Evolutionary conservation across 2,113 vertebrate species (phyloP), one percentile per base, ranked within the genome.

Genomic region (Oceanites oceanicus): DNA sequence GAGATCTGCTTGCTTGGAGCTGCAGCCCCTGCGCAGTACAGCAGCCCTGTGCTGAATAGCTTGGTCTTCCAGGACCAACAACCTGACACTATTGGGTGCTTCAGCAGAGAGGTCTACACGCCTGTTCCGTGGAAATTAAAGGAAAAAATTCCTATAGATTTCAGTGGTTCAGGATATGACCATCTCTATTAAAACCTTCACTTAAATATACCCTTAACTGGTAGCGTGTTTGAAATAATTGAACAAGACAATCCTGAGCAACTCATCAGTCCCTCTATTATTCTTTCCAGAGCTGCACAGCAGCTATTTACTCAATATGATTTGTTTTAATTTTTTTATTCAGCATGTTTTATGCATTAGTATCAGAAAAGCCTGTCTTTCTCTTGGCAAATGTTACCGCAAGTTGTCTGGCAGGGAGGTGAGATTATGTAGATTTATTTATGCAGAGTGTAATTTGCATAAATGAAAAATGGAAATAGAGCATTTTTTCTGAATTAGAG

Each of bases 381-480:
- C 94, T 96, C 92, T 96, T 96, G 94, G 90, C 96, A 98, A 98
- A 91, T 97, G 88, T 95, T 96, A 77, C 94, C 70, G 72, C 77
- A 94, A 93, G 91, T 95, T 98, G 96, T 97, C 97, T 97, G 96
- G 95, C 94, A 97, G 95, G 61, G 77, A 97, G 53, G 52, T 88
- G 94, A 71, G 92, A 97, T 97, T 97, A 97, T 97, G 97, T 97
- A 97, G 93, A 97, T 96, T 88, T 94, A 97, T 96, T 98, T 97
- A 97, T 97, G 96, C 90, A 91, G 86, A 77, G 65, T 77, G 88
- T 81, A 93, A 97, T 98, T 98, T 98, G 87, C 95, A 97, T 98
- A 98, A 97, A 97, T 90, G 58, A 93, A 95, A 96, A 96, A 94
- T 97, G 77, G 94, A 98, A 98, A 97, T 94, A 95, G 88, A 96